Percentiles rank a stretch among this genome's conserved stretches.
These are phyloP conservation scores for Penaeus indicus DNA, from an alignment of 1,140 invertebrate species.

Conservation along the genomic window DNA sequence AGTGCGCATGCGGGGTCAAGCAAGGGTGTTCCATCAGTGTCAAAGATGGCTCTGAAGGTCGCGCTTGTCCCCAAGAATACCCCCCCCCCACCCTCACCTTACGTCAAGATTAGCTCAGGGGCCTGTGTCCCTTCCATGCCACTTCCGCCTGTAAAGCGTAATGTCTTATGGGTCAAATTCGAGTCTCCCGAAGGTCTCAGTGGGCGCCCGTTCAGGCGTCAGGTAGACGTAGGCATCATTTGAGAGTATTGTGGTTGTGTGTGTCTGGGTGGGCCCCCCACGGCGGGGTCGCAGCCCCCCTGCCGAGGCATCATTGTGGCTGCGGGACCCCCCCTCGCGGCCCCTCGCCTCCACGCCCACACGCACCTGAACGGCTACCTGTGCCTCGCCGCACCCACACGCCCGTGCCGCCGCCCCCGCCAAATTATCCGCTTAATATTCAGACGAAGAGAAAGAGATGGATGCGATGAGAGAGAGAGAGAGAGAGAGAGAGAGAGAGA, in stretches of 20 bases:
- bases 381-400: conserved; percentile 35
- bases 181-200: background rate
- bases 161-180: conserved; percentile 30
- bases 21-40: conserved; percentile 59
- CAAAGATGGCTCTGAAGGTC: conserved; percentile 53
- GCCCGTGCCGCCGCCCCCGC: conserved; percentile 44
- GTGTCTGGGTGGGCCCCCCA: conserved; percentile 56
- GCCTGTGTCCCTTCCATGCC: background rate
- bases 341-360: conserved; percentile 52
- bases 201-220: conserved; percentile 52
- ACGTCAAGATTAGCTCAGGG: conserved; percentile 56
- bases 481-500: conserved; percentile 41
- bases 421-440: conserved; percentile 52
- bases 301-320: conserved; percentile 44
- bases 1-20: conserved; percentile 49
- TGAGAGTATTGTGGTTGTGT: conserved; percentile 63
- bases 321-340: conserved; percentile 34
- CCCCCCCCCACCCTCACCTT: conserved; percentile 40
- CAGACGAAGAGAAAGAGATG: background rate
- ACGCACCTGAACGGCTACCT: conserved; percentile 61
- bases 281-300: conserved; percentile 62
- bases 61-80: conserved; percentile 43
- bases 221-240: conserved; percentile 62
- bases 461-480: background rate
- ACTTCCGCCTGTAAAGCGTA: background rate